These are phyloP conservation scores for Trachelus troglodyta DNA, from an alignment of 2,888 invertebrate genomes.

Conservation along the genomic window DNA sequence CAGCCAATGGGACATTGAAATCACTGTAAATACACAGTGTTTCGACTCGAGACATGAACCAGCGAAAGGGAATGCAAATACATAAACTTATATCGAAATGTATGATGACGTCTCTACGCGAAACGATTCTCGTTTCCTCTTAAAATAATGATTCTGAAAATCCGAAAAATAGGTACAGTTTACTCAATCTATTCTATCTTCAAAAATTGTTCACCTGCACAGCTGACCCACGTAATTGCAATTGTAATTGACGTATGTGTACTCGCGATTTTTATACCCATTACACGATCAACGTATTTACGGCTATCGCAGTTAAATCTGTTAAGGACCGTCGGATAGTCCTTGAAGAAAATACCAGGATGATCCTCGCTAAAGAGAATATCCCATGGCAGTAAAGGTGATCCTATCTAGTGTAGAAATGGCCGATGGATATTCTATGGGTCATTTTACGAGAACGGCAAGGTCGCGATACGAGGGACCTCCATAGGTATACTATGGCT, in stretches of 20 bases:
- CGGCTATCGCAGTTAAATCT: background rate
- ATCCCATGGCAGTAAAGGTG: background rate
- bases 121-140: background rate
- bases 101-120: too few relatives aligned
- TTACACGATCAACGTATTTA: background rate
- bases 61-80: too few relatives aligned
- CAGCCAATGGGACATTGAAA: background rate
- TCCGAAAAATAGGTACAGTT: background rate
- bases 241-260: background rate
- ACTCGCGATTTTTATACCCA: background rate
- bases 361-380: background rate
- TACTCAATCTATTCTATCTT: background rate
- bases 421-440: background rate
- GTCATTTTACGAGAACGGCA: background rate
- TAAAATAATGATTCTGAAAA: background rate
- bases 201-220: background rate
- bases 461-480: constrained; percentile 1
- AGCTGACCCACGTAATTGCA: background rate
- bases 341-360: background rate
- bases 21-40: background rate
- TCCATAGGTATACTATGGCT: background rate
- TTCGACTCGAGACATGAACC: background rate
- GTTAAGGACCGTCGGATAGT: background rate
- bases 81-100: too few relatives aligned
- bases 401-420: background rate